Conservation (phyloP, 2,797 vertebrate species). For the Borostomias antarcticus region DNA sequence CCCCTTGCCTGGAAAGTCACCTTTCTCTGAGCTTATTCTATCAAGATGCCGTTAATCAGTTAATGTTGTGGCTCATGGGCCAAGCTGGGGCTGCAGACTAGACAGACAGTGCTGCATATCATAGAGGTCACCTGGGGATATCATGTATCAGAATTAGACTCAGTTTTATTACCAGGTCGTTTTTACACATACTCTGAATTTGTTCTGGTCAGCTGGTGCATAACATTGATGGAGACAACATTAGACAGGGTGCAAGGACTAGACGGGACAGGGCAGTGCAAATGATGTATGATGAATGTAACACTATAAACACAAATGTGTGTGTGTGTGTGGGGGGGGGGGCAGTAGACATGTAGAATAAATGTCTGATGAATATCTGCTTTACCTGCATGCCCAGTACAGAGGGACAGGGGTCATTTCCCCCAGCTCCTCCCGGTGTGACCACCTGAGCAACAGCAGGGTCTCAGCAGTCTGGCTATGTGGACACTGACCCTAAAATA, state of each 20-base stretch:
- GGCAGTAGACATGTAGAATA: too few relatives aligned
- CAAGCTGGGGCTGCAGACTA: not conserved
- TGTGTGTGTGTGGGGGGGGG: too few relatives aligned
- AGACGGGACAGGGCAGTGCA: too few relatives aligned
- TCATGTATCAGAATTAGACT: not conserved
- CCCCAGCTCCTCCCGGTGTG: constrained; percentile 59
- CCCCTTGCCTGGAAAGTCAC: constrained; percentile 26
- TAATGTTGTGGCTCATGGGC: not conserved
- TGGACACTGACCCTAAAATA: constrained; percentile 71
- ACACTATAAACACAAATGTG: too few relatives aligned
- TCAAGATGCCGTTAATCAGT: constrained; percentile 22
- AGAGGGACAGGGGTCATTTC: constrained; percentile 72
- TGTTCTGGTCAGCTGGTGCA: too few relatives aligned
- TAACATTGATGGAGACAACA: too few relatives aligned
- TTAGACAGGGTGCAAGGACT: too few relatives aligned
- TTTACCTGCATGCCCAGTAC: constrained; percentile 38
- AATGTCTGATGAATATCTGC: not conserved
- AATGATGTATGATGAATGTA: too few relatives aligned
- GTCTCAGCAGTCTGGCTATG: constrained; percentile 74
- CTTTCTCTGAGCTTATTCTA: constrained; percentile 18
- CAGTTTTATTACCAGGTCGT: too few relatives aligned
- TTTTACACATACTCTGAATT: too few relatives aligned
- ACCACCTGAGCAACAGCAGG: constrained; percentile 71
- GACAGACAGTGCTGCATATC: constrained; percentile 3
- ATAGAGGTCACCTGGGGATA: not conserved